Base-by-base conservation (phyloP, 2,113 vertebrate genomes). In the Bubo bubo region DNA sequence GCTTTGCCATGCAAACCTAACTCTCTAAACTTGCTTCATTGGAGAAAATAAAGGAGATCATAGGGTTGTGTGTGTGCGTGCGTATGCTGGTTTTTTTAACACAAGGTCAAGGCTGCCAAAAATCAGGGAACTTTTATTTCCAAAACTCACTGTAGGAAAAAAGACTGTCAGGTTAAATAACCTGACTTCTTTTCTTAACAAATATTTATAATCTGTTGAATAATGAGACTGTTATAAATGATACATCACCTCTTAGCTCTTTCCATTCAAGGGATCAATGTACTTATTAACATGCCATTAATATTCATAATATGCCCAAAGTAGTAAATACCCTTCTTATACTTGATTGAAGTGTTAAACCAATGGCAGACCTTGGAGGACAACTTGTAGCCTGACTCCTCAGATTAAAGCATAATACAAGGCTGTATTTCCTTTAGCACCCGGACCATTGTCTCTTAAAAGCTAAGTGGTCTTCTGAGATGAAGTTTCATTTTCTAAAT, bases 11-110 rank as follows among this genome's bases (percentile, higher is more conserved):
- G n/a, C 19, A 79, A 82, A 53, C 21, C 20, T 73, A 84, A 41
- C 28, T 85, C 52, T 55, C 50, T 79, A 79, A 90, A 79, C 24
- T 68, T 70, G 30, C 17, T 85, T 62, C 72, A 45, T 37, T 75
- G 37, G 4, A 75, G 32, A 73, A 90, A 88, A 76, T 17, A 73
- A 79, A 73, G 39, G 28, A 39, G 9, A 43, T 75, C 19, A 63
- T 3, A 24, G 17, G 17, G 16, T 12, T 43, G 7, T 23, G 6
- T 3, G 3, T 4, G 14, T 15, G 9, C 41, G 32, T 8, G 10
- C 1, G 0, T 4, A 30, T 2, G 0, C 2, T 72, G 7, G 3
- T 3, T 3, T 62, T 91, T 92, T 35, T 37, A 82, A 88, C 1
- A 43, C 19, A 58, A 81, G 19, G 43, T 27, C 34, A 74, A 74